Percentiles rank a stretch among this genome's conserved stretches.
Conservation (phyloP, 2,797 vertebrate genomes). For the Crenichthys baileyi region DNA sequence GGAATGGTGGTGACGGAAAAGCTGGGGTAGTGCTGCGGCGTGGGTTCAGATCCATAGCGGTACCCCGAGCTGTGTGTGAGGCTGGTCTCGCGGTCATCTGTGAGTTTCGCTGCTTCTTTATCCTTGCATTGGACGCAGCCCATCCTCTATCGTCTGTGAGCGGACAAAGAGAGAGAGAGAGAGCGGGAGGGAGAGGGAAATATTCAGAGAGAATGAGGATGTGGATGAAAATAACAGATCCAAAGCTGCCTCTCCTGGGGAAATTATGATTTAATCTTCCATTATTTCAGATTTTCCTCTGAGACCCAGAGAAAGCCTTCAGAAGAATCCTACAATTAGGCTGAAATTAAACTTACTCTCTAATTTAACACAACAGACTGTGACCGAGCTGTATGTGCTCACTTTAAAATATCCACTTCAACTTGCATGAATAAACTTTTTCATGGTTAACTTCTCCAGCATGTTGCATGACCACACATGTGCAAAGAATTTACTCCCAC, state of each 20-base stretch:
- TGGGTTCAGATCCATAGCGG: slow-evolving; percentile 98
- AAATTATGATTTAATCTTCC: slow-evolving; percentile 67
- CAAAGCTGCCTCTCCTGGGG: slow-evolving; percentile 56
- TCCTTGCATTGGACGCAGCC: slow-evolving; percentile 99
- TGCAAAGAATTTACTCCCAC: slow-evolving; percentile 44
- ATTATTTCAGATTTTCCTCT: slow-evolving; percentile 70
- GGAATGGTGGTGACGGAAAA: slow-evolving; percentile 97
- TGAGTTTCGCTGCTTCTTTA: slow-evolving; percentile 99
- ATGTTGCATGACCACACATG: slow-evolving; percentile 22
- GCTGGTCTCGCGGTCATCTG: slow-evolving; percentile 94
- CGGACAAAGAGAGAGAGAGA: slow-evolving; percentile 14
- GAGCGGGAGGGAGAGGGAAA: not conserved
- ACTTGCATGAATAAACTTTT: slow-evolving; percentile 16
- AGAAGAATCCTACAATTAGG: slow-evolving; percentile 67
- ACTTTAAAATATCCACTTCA: slow-evolving; percentile 22
- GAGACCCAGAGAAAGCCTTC: slow-evolving; percentile 52
- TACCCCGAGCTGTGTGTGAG: slow-evolving; percentile 95
- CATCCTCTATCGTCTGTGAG: slow-evolving; percentile 96
- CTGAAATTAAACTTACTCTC: slow-evolving; percentile 65
- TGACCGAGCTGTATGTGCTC: slow-evolving; percentile 13
- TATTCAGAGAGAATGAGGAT: slow-evolving; percentile 45
- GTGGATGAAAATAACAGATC: slow-evolving; percentile 53
- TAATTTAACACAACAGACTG: slow-evolving; percentile 50
- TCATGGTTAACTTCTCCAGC: slow-evolving; percentile 38
- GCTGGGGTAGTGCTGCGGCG: slow-evolving; percentile 97